Percentiles rank a stretch among this genome's conserved stretches.
phyloP scores from a whole-genome alignment of 2,797 vertebrate species.

The Chelon labrosus region DNA sequence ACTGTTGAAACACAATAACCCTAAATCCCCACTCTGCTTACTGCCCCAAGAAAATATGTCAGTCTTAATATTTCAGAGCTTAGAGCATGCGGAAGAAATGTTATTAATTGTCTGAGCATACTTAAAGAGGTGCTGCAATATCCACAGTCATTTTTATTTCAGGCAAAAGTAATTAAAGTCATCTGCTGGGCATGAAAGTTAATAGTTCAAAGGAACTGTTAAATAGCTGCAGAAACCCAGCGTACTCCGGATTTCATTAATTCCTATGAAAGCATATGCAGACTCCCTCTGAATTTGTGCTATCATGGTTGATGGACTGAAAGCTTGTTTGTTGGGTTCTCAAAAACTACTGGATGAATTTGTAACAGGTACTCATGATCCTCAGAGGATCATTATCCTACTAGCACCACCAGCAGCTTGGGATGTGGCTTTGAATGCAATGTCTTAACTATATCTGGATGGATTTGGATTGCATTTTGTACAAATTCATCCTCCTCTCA shows the following conservation, averaged over 20 bases:
- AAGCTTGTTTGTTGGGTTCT: background rate
- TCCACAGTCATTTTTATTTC: background rate
- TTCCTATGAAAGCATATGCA: no score
- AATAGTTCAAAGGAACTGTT: no score
- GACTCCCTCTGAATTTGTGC: no score
- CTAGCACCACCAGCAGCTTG: no score
- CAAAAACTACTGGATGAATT: background rate
- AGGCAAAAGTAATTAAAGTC: background rate
- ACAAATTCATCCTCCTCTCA: no score
- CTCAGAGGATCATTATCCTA: background rate
- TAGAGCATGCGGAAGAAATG: background rate
- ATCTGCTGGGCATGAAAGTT: background rate
- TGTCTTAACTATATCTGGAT: no score
- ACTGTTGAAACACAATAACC: constrained; percentile 14
- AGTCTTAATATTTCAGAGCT: constrained; percentile 3
- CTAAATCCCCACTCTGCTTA: constrained; percentile 14
- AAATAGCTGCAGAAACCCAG: no score
- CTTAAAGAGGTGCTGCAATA: background rate
- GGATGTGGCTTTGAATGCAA: no score
- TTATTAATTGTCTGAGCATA: background rate
- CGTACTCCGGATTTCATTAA: no score
- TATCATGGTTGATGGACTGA: no score
- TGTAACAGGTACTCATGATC: background rate
- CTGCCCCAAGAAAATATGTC: constrained; percentile 28
- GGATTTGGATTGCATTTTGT: no score